A percentile compares a stretch with the other conserved stretches of the same genome.
These are phyloP conservation scores for Clarias batrachus DNA, from an alignment of 2,113 vertebrate genomes.

Conservation along the genomic window DNA sequence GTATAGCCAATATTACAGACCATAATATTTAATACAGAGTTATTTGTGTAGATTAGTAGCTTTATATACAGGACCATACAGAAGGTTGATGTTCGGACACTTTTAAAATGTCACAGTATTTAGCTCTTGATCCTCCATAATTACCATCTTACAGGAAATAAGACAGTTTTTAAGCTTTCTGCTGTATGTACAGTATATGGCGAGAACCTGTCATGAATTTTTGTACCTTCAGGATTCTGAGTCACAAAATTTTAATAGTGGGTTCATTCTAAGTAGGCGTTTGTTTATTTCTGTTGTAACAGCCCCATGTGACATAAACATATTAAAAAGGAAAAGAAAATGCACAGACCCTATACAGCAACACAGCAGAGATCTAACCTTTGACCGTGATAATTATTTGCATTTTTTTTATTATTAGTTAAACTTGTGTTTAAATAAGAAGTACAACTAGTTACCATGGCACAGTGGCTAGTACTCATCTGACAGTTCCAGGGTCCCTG, in stretches of 20 bases:
- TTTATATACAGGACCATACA: neutral
- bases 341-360: too few relatives aligned
- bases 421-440: neutral
- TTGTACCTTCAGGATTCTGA: constrained; percentile 22
- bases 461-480: neutral
- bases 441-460: neutral
- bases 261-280: constrained; percentile 16
- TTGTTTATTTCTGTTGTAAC: neutral
- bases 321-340: neutral
- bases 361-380: too few relatives aligned
- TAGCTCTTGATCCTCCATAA: constrained; percentile 47
- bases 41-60: neutral
- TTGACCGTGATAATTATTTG: too few relatives aligned
- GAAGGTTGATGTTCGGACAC: neutral
- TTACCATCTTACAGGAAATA: constrained; percentile 49
- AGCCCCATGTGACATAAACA: neutral
- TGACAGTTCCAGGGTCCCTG: neutral
- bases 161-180: constrained; percentile 53
- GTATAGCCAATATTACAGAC: neutral
- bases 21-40: neutral
- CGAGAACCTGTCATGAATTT: constrained; percentile 47
- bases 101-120: constrained; percentile 59
- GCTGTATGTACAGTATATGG: constrained; percentile 13
- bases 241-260: constrained; percentile 54
- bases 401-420: neutral